Base-by-base conservation (phyloP, 2,888 invertebrate species). In the Cryptosula pallasiana region DNA sequence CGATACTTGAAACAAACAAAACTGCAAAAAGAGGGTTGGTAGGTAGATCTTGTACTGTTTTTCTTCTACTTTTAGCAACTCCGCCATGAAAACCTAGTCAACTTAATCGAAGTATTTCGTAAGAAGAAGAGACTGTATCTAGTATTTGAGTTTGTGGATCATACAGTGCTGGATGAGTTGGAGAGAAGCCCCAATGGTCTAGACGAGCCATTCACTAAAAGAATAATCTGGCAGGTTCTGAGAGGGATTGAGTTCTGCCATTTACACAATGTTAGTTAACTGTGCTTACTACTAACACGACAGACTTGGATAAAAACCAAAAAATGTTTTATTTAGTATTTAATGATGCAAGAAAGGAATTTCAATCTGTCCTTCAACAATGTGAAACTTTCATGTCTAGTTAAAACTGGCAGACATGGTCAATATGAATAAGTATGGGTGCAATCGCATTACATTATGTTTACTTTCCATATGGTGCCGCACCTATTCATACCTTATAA, bases 71-170 rank as follows among this genome's bases (percentile, higher is more conserved):
- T 79, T 72, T 86, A 93, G 93, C 92, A 91, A 88, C 88, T 94
- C 73, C 90, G 90, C 5, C 94, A 94, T 82, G 93, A 93, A 79
- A 93, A 94, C 85, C 86, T 94, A 74, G 93, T 94, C 72, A 92
- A 91, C 81, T 89, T 94, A 88, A 90, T 94, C 75, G 94, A 94
- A 85, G 93, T 93, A 76, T 94, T 94, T 84, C 89, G 93, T 20
- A 89, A 92, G 73, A 90, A 91, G 83, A 90, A 91, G 78, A 88
- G 93, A 71, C 91, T 93, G 82, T 93, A 93, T 85, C 87, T 94
- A 35, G 94, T 94, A 13, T 93, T 94, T 83, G 94, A 94, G 83
- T 94, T 91, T 85, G 86, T 94, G 78, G 92, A 92, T 83, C 91
- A 92, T 80, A 94, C 93, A 0, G 88, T 94, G 1, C 86, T 94